Evolutionary conservation across 1,140 invertebrate species (phyloP), one percentile per base, ranked within the genome.

Genomic region (Listronotus oregonensis): DNA sequence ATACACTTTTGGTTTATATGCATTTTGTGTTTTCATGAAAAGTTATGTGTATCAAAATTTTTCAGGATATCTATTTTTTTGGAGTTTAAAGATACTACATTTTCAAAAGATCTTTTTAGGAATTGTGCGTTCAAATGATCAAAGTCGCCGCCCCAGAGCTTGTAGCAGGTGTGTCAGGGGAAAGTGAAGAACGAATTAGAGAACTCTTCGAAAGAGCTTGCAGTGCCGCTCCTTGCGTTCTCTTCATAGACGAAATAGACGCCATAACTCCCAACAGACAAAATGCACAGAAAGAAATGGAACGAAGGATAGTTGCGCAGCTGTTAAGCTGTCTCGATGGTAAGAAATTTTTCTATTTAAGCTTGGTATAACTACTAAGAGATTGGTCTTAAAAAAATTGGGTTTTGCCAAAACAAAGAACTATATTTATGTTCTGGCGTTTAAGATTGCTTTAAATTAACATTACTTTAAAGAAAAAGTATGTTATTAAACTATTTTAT

Each of bases 241-340:
- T 97, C n/a, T 95, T 98, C 71, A 89, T 98, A 58, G 96, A 98
- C 80, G 94, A 97, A 82, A 92, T 98, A 57, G 96, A 98, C 83
- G 88, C 91, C 21, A 89, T 98, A 59, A 91, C 90, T 34, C 90
- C 90, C 10, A 94, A 92, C 70, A 85, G 95, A 76, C 89, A 96
- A 63, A 90, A 87, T 68, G 92, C 94, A 1, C 90, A 94, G 71
- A 91, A 91, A 77, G 95, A 96, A 76, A 98, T 98, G 95, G 95
- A 98, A 75, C 85, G 90, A 67, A 82, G 96, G 21, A 96, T 99
- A 78, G 96, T 98, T 5, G 88, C 95, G 14, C 96, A 99, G 79
- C 81, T 99, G 37, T 81, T 96, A 6, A 87, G 88, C 8, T 95
- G 92, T 72, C 83, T 98, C 72, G 96, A 98, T 83, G 89, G 88